A percentile compares a stretch with the other conserved stretches of the same genome.
phyloP scores from a whole-genome alignment of 2,888 invertebrate genomes.

The Trissolcus brochymenae region DNA sequence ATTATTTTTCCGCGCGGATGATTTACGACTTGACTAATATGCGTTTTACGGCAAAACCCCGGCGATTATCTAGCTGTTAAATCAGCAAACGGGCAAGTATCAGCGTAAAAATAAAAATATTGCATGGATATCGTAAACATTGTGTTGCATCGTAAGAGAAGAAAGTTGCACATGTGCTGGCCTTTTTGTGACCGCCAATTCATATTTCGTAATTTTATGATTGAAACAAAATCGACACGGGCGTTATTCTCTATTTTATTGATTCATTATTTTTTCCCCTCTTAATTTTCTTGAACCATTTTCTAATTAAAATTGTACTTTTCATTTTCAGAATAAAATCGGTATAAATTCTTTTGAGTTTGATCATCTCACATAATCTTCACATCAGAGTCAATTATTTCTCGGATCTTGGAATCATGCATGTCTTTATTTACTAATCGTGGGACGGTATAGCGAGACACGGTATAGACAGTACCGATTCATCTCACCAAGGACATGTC shows the following conservation, averaged over 20 bases:
- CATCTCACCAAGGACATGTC: conserved; percentile 73
- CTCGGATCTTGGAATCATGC: conserved; percentile 32
- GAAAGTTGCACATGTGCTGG: conserved; percentile 22
- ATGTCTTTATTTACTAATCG: conserved; percentile 62
- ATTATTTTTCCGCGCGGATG: conserved; percentile 49
- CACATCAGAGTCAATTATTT: conserved; percentile 45
- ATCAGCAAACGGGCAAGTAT: conserved; percentile 41
- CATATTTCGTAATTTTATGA: conserved; percentile 36
- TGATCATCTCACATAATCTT: conserved; percentile 36
- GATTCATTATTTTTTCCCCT: too few species aligned
- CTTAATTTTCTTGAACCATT: too few species aligned
- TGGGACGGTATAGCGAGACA: conserved; percentile 62
- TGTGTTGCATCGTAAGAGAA: conserved; percentile 34
- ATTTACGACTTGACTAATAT: conserved; percentile 49
- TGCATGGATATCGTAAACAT: conserved; percentile 42
- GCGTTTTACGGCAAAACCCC: conserved; percentile 46
- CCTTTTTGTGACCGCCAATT: conserved; percentile 27
- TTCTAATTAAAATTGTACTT: too few species aligned
- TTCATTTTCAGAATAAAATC: neutral
- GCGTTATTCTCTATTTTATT: too few species aligned
- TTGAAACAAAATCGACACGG: conserved; percentile 8
- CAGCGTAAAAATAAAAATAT: conserved; percentile 34
- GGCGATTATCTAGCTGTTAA: conserved; percentile 52
- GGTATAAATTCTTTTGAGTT: neutral
- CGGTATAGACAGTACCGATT: conserved; percentile 66